A percentile compares a stretch with the other conserved stretches of the same genome.
Evolutionary conservation across 53 echinoderm and acorn worm genomes (phyloP).

Genomic region (Holothuria scabra): DNA sequence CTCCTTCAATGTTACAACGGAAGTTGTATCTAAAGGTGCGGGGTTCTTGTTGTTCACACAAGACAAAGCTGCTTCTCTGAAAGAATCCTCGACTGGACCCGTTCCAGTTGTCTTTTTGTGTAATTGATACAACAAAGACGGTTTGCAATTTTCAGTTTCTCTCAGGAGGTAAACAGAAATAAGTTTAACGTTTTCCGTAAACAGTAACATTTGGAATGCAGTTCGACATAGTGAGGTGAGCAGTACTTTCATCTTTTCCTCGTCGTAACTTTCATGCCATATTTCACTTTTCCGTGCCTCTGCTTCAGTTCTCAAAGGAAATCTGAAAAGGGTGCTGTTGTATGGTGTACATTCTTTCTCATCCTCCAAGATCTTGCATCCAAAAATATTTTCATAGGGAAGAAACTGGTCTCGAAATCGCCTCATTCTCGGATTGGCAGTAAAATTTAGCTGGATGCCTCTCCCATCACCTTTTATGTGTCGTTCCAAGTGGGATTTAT

Average conservation of each 20-base stretch:
- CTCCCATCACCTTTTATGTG: constrained; percentile 56
- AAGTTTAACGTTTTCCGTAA: constrained; percentile 68
- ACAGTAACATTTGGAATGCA: constrained; percentile 64
- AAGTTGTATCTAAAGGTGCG: too few relatives aligned
- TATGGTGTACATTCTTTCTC: background rate
- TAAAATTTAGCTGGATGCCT: constrained; percentile 75
- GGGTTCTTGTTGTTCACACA: too few relatives aligned
- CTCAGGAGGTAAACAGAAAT: constrained; percentile 35
- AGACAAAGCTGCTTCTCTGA: too few relatives aligned
- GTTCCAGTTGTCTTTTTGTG: too few relatives aligned
- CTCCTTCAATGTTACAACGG: background rate
- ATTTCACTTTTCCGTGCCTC: constrained; percentile 23
- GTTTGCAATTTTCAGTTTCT: background rate
- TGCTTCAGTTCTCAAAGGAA: constrained; percentile 42
- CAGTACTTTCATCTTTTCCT: constrained; percentile 48
- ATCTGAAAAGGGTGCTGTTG: constrained; percentile 53
- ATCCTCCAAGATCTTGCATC: constrained; percentile 53
- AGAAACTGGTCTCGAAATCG: constrained; percentile 82
- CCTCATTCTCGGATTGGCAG: constrained; percentile 51
- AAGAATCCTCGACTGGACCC: too few relatives aligned
- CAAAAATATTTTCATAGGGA: constrained; percentile 81
- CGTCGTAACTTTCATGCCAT: constrained; percentile 51
- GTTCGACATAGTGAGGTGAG: constrained; percentile 56
- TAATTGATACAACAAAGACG: too few relatives aligned
- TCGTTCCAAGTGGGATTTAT: constrained; percentile 67